Evolutionary conservation across 2,113 vertebrate species (phyloP), one percentile per base, ranked within the genome.

Genomic region (Cyanocitta stelleri): DNA sequence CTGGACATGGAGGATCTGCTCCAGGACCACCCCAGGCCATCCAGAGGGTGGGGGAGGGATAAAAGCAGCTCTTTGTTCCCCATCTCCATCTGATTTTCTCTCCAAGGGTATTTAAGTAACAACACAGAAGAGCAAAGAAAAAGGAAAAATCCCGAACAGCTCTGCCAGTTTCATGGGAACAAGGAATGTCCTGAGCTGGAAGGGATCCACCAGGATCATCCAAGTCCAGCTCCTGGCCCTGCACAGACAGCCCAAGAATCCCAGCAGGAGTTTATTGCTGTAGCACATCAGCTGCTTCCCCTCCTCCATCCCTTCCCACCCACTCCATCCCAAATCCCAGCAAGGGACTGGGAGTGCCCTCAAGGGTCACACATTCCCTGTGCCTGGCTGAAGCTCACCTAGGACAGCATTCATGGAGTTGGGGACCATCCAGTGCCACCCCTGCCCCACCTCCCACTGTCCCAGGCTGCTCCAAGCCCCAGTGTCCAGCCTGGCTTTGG

Each of bases 1-100:
- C 72, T 77, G 79, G 37, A 24, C 67, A 37, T 0, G 3, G 30
- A 66, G 35, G 11, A 39, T 21, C 5, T 3, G 71, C 54, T 83
- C 48, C 51, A 58, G 44, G n/a, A 18, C 51, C n/a, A 11, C 1
- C 3, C 20, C n/a, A 44, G 0, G 0, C 8, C 3, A 39, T 20
- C 48, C 16, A 39, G 37, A 16, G 37, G 2, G 1, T 17, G 55
- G 12, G 15, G 12, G 10, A 74, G 67, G 46, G 55, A 55, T 14
- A 33, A 78, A 90, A 49, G 24, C 41, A 62, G 26, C 29, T 55
- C 32, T 14, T 39, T 21, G 14, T 16, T 80, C 71, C 63, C 79
- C 3, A 0, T 35, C 46, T 27, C 67, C n/a, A 41, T 7, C 51
- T 49, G 49, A 62, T 18, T 27, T 67, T 85, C 49, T 48, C 54